A percentile compares a stretch with the other conserved stretches of the same genome.
phyloP scores from a whole-genome alignment of 2,113 vertebrate genomes.

The Muntiacus muntjak region DNA sequence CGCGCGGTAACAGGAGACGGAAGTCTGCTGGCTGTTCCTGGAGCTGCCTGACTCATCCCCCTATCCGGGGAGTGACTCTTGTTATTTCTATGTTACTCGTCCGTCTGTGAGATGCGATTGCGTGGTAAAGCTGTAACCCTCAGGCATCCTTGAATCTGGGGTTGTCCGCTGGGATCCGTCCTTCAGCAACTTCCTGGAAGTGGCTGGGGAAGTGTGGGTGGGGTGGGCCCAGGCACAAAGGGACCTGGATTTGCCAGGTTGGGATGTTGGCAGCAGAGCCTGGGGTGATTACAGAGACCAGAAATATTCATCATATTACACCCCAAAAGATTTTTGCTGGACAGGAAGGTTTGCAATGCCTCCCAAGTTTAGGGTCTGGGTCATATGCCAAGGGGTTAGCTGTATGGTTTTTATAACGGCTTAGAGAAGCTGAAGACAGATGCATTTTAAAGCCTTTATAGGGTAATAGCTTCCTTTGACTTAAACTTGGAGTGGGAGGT shows the following conservation, averaged over 20 bases:
- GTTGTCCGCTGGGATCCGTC: not conserved
- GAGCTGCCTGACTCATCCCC: slow-evolving; percentile 24
- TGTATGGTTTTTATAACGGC: not conserved
- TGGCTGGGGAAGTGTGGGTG: not conserved
- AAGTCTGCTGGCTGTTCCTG: slow-evolving; percentile 17
- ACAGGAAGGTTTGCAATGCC: not conserved
- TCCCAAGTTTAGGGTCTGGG: not conserved
- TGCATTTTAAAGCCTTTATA: not conserved
- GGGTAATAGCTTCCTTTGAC: not conserved
- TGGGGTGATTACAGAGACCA: not conserved
- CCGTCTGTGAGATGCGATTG: not conserved
- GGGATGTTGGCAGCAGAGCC: not conserved
- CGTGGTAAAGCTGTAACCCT: not conserved
- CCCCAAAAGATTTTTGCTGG: too few species aligned
- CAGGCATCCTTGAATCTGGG: not conserved
- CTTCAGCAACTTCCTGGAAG: not conserved
- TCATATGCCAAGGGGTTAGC: not conserved
- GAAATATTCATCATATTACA: not conserved
- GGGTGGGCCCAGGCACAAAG: not conserved
- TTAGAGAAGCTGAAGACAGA: not conserved
- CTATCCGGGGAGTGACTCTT: not conserved
- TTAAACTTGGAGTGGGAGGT: not conserved
- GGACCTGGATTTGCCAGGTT: not conserved
- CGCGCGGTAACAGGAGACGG: not conserved
- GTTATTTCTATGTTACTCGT: not conserved